phyloP scores from a whole-genome alignment of 2,888 invertebrate species.

The Philereme vetulata region DNA sequence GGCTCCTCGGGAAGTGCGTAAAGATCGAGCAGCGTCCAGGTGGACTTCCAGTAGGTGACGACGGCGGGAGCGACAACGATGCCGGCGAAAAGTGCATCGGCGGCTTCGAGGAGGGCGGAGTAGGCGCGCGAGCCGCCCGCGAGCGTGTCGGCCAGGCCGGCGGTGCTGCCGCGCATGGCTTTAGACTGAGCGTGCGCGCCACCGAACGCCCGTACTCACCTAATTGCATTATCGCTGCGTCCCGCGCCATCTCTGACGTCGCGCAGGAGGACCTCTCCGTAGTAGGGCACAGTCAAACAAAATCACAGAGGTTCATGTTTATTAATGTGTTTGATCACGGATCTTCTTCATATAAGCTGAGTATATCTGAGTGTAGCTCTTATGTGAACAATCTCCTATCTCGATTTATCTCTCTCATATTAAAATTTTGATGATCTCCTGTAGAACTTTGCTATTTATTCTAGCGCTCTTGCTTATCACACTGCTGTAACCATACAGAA shows the following conservation, averaged over 20 bases:
- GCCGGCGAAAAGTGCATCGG: constrained; percentile 89
- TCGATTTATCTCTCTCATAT: too few species aligned
- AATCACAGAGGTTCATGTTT: constrained; percentile 1
- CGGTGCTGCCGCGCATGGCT: constrained; percentile 87
- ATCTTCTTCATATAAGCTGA: too few species aligned
- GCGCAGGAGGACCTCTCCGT: constrained; percentile 21
- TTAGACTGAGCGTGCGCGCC: constrained; percentile 53
- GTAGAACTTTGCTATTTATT: too few species aligned
- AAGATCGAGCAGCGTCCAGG: constrained; percentile 91
- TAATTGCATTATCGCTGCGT: constrained; percentile 78
- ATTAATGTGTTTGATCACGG: not conserved
- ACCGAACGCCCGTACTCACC: constrained; percentile 41
- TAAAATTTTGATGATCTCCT: too few species aligned
- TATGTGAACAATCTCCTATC: too few species aligned
- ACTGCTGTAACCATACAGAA: too few species aligned
- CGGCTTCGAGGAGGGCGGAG: constrained; percentile 84
- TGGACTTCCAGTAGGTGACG: constrained; percentile 94
- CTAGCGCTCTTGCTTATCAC: too few species aligned
- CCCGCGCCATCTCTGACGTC: constrained; percentile 51
- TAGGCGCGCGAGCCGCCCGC: constrained; percentile 80
- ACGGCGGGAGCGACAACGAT: constrained; percentile 91
- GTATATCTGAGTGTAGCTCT: too few species aligned
- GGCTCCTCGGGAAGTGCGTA: constrained; percentile 86
- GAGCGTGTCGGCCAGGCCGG: constrained; percentile 86
- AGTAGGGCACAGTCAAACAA: constrained; percentile 1